These are phyloP conservation scores for Cyprinus carpio DNA, from an alignment of 2,113 vertebrate species.

Conservation along the genomic window DNA sequence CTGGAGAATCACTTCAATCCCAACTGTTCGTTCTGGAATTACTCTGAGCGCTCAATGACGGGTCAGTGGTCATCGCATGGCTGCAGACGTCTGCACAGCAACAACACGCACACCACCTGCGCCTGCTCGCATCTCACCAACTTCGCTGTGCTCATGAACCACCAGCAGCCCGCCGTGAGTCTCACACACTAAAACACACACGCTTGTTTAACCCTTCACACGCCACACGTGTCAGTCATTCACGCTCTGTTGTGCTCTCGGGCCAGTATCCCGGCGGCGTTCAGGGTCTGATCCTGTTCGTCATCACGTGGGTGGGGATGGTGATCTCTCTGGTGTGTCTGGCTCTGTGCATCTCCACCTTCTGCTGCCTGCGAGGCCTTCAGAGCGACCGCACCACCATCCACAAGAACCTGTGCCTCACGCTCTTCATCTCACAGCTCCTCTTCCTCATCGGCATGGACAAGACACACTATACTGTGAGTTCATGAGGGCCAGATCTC, in stretches of 20 bases:
- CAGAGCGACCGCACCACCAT: constrained; percentile 92
- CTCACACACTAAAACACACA: constrained; percentile 17
- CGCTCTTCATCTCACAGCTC: constrained; percentile 57
- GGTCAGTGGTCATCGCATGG: constrained; percentile 93
- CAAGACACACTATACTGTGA: constrained; percentile 88
- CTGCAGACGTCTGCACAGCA: constrained; percentile 87
- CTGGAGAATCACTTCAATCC: constrained; percentile 91
- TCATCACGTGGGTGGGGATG: constrained; percentile 92
- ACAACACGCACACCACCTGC: constrained; percentile 92
- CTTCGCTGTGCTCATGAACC: constrained; percentile 91
- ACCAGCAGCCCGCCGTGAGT: constrained; percentile 83
- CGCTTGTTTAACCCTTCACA: neutral
- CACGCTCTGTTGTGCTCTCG: neutral
- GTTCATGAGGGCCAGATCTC: constrained; percentile 33
- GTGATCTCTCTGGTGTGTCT: constrained; percentile 91
- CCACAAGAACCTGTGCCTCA: constrained; percentile 88
- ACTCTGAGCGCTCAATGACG: constrained; percentile 85
- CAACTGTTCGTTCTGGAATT: constrained; percentile 96
- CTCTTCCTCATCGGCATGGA: constrained; percentile 82
- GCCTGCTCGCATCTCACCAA: constrained; percentile 95
- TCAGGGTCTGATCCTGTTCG: constrained; percentile 86
- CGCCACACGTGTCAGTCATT: fast-evolving
- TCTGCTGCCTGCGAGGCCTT: constrained; percentile 91
- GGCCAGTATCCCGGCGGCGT: constrained; percentile 80
- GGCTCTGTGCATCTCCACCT: constrained; percentile 88